Percentiles rank a stretch among this genome's conserved stretches.
These are phyloP conservation scores for Zhuqinia jingwanae DNA, from an alignment of 2,888 invertebrate species.

Conservation along the genomic window DNA sequence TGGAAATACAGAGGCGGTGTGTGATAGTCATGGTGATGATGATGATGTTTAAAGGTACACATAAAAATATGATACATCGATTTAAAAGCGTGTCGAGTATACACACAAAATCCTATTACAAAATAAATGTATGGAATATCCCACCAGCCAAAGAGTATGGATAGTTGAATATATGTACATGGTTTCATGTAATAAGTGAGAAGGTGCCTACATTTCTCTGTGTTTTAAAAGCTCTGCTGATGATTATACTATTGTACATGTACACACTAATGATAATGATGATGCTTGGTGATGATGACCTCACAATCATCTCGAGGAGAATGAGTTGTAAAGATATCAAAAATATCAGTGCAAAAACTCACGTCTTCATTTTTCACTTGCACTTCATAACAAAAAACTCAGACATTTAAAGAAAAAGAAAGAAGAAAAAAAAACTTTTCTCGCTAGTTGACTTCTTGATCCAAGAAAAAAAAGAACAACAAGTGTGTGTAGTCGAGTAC, in stretches of 20 bases:
- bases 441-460: slow-evolving; percentile 28
- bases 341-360: slow-evolving; percentile 66
- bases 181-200: neutral
- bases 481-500: slow-evolving; percentile 5
- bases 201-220: neutral
- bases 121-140: no score
- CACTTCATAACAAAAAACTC: slow-evolving; percentile 9
- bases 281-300: slow-evolving; percentile 41
- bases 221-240: neutral
- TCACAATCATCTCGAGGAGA: slow-evolving; percentile 40
- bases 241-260: slow-evolving; percentile 28
- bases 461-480: slow-evolving; percentile 24
- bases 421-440: no score
- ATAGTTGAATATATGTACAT: no score
- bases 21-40: no score
- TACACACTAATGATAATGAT: slow-evolving; percentile 19
- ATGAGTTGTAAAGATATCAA: slow-evolving; percentile 58
- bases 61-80: no score
- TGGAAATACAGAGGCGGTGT: no score
- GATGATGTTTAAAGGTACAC: neutral
- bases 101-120: no score
- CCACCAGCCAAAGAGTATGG: no score
- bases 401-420: no score
- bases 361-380: slow-evolving; percentile 50
- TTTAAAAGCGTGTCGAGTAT: no score